These are phyloP conservation scores for Lymantria dispar DNA, from an alignment of 2,888 invertebrate species.

Conservation along the genomic window DNA sequence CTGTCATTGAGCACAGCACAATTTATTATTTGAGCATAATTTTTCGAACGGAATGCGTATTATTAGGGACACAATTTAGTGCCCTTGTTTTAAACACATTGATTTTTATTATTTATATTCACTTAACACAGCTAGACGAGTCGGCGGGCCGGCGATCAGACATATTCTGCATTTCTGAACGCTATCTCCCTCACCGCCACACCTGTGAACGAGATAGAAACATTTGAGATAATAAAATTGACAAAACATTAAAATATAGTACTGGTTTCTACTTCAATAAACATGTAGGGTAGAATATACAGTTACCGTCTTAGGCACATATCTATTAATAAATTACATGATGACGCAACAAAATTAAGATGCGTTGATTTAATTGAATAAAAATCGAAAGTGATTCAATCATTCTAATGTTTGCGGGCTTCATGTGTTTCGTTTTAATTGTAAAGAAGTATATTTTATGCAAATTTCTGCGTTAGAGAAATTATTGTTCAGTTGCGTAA, in stretches of 20 bases:
- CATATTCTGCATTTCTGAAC: conserved; percentile 30
- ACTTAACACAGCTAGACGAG: conserved; percentile 37
- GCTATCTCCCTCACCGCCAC: conserved; percentile 38
- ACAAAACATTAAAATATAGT: conserved; percentile 37
- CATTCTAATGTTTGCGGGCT: background rate
- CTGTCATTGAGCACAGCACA: conserved; percentile 42
- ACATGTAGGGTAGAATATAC: conserved; percentile 23
- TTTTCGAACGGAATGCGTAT: conserved; percentile 34
- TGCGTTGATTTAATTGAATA: background rate
- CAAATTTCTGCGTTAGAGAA: background rate
- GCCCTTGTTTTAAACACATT: background rate
- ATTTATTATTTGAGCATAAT: conserved; percentile 39
- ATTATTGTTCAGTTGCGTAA: background rate
- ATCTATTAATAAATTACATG: background rate
- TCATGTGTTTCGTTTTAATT: background rate
- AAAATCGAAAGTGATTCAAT: background rate
- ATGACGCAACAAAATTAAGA: background rate
- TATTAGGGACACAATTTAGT: conserved; percentile 16
- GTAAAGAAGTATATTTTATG: too few species aligned
- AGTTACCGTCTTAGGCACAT: background rate
- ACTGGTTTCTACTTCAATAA: conserved; percentile 31
- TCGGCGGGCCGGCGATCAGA: conserved; percentile 30
- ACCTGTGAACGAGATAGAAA: conserved; percentile 62
- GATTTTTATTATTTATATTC: conserved; percentile 8
- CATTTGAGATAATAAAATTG: conserved; percentile 41